Evolutionary conservation across 2,888 invertebrate genomes (phyloP), one percentile per base, ranked within the genome.

Genomic region (Strigamia crassipes): DNA sequence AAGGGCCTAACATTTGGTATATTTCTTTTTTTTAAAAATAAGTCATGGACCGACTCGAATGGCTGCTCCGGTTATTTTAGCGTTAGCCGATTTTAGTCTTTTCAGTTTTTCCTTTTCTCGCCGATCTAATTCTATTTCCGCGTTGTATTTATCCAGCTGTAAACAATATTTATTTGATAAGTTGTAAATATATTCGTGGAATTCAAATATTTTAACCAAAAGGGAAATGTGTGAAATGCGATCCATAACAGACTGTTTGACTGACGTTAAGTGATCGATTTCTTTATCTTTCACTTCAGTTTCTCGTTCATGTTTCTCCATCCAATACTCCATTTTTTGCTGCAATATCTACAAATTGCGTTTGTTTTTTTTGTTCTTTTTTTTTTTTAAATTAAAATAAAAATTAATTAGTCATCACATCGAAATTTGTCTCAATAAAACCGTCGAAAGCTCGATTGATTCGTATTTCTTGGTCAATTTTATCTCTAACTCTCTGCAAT

Each of bases 321-420:
- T 78, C 78, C 78, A 78, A 78, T 38, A 78, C 15, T 78, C 78
- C 78, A 78, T 78, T 78, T 78, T 78, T 34, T 78, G 31, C 10
- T 78, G 9, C 13, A 78, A 42, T 41, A 10, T 12, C 78, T 78
- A 34, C 13, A 9, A 78, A n/a, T n/a, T n/a, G n/a, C n/a, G n/a
- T n/a, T n/a, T n/a, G n/a, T n/a, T n/a, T n/a, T n/a, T n/a, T n/a
- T n/a, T n/a, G n/a, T n/a, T 13, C 4, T 27, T 27, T 15, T 8
- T 66, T 5, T 23, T 21, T 34, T 38, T 38, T 34, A 31, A 77
- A 3, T n/a, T 4, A 34, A 34, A 34, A 5, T 8, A 21, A 73
- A 18, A 73, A 6, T 73, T 18, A 73, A 27, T 38, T 6, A 18
- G 18, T 15, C n/a, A 51, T 78, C 15, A 78, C 78, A 13, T 38